Percentiles rank a stretch among this genome's conserved stretches.
Conservation (phyloP, 2,888 invertebrate genomes). For the Ormia ochracea region DNA sequence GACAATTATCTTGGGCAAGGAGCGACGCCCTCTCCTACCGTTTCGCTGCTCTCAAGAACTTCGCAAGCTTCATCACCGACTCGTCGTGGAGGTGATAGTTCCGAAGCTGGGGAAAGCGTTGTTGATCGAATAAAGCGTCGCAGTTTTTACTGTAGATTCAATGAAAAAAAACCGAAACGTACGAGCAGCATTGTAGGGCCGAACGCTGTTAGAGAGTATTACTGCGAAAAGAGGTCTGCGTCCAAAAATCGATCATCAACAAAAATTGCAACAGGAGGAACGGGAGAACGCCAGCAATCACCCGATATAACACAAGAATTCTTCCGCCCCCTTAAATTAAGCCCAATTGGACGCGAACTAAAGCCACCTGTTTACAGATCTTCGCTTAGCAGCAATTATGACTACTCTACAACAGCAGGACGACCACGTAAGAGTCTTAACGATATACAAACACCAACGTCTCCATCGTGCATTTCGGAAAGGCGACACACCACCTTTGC, state of each 20-base stretch:
- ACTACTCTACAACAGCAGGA: conserved; percentile 66
- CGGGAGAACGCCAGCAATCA: conserved; percentile 69
- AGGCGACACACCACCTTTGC: conserved; percentile 66
- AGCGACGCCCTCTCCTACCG: conserved; percentile 74
- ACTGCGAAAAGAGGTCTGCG: conserved; percentile 72
- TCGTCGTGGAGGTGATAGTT: conserved; percentile 71
- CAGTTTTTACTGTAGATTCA: conserved; percentile 92
- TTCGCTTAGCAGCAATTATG: conserved; percentile 58
- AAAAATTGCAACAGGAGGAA: conserved; percentile 62
- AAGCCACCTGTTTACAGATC: conserved; percentile 74
- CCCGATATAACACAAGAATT: conserved; percentile 75
- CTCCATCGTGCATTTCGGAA: conserved; percentile 72
- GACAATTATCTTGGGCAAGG: conserved; percentile 73
- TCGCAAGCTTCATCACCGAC: conserved; percentile 76
- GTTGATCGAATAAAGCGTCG: conserved; percentile 91
- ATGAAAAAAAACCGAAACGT: conserved; percentile 86
- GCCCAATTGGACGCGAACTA: conserved; percentile 74
- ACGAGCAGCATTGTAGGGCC: conserved; percentile 83
- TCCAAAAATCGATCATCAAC: conserved; percentile 68
- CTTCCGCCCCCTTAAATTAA: conserved; percentile 73
- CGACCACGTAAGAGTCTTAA: conserved; percentile 74
- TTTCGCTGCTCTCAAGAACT: conserved; percentile 76
- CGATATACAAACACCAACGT: conserved; percentile 70
- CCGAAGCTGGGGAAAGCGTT: conserved; percentile 83
- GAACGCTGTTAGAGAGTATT: conserved; percentile 79